Evolutionary conservation across 2,888 invertebrate species (phyloP), one percentile per base, ranked within the genome.

Genomic region (Lepidocyrtoides sp.): DNA sequence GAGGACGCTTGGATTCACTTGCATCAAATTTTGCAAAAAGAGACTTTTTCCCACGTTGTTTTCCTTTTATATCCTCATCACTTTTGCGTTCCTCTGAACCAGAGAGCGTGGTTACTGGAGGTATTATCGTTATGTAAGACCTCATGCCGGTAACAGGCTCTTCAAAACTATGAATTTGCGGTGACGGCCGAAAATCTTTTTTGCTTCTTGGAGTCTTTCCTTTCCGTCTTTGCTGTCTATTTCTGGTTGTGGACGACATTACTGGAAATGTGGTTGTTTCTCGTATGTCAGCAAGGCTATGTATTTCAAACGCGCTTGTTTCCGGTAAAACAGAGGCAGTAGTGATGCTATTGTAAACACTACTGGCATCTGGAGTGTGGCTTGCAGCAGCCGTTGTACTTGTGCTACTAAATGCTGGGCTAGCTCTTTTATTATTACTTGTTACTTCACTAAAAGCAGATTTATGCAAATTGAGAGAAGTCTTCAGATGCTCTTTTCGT

Each of bases 121-220:
- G 90, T n/a, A 90, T 26, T 32, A 92, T 88, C 41, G 91, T 93
- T 48, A 92, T 93, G 48, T 92, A 92, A 12, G 89, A 91, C 44
- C 86, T 92, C 26, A 91, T 81, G 32, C 92, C 93, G 3, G 92
- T 89, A 41, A 92, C 92, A 4, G 94, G 91, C 77, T 94, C 94
- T 57, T 93, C 89, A 48, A 91, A 94, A 7, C 93, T 92, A 88
- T 92, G 93, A 29, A 94, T 82, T 92, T 94, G 93, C 0, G 94
- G 94, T 14, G 93, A 93, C 10, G 94, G 94, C 12, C 93, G 84
- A 75, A 94, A 94, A 86, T 91, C 91, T 57, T 72, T 48, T 32
- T 26, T 57, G 14, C 29, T 57, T 57, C 48, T 23, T n/a, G 60
- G 48, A 0, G 91, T 44, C 75, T 89, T 91, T 14, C 86, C 86